Base-by-base conservation (phyloP, 2,888 invertebrate species). In the Mesorhabditis sp. region DNA sequence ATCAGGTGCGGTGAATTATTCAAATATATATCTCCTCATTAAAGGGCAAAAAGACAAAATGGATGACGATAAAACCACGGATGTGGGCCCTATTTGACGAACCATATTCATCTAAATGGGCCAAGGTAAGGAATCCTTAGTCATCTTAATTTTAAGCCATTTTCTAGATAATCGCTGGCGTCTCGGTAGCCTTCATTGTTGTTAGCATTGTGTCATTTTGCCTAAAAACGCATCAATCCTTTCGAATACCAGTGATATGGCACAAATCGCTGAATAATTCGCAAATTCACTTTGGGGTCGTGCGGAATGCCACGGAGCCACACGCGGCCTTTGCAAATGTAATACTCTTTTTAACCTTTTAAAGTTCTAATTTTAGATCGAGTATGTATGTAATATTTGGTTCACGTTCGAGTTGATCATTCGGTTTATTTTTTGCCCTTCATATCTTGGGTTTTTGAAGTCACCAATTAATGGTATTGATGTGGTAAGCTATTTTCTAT, bases 41-140 rank as follows among this genome's bases (percentile, higher is more conserved):
- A 41, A 61, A 77, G 72, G 78, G 78, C 58, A 80, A 78, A 50
- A 70, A 88, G 50, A 87, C 86, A 66, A 85, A 84, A 73, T 98
- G 97, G 97, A 96, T 97, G 89, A 91, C 92, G 85, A 90, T 93
- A 86, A 95, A 97, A 87, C 97, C 96, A 62, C 93, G 93, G 88
- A 93, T 97, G 87, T 98, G 97, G 97, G 95, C 96, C 58, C 90
- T 98, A 72, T 98, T 98, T 87, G 98, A 98, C 87, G 98, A 98
- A 87, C 98, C 98, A 1, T 97, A 98, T 88, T 97, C 96, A 86
- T 97, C 97, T 69, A 92, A 92, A 86, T 91, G 93, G 82, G 96
- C 97, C 76, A 97, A 97, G 92, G 96, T 95, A 88, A n/a, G 67
- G 3, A 10, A n/a, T 6, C 3, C 5, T 43, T 45, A n/a, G 43